These are phyloP conservation scores for Rhynchopsitta pachyrhyncha DNA, from an alignment of 2,113 vertebrate genomes.

Conservation along the genomic window DNA sequence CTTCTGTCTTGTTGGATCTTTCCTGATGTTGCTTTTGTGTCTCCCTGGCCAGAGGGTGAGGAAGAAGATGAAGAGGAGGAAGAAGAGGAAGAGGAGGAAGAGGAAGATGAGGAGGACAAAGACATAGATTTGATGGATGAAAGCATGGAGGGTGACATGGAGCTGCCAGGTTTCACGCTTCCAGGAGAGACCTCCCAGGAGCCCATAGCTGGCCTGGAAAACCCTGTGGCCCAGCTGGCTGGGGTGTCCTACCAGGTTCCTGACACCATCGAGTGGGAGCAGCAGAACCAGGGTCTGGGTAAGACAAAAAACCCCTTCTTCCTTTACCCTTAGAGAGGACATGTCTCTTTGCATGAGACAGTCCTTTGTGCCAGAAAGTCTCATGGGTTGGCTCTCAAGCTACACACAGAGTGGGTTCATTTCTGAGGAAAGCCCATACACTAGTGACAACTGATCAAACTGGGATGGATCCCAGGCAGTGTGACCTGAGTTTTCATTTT, in stretches of 20 bases:
- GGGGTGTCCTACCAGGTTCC: slow-evolving; percentile 82
- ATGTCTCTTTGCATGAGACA: accelerated
- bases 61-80: slow-evolving; percentile 88
- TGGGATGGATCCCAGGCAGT: background rate
- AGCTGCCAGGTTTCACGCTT: slow-evolving; percentile 75
- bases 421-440: background rate
- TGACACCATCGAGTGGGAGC: slow-evolving; percentile 88
- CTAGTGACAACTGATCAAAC: background rate
- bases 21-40: background rate
- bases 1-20: background rate
- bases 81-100: slow-evolving; percentile 83
- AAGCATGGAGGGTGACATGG: slow-evolving; percentile 82
- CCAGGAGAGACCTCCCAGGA: slow-evolving; percentile 83
- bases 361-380: accelerated
- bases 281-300: slow-evolving; percentile 94
- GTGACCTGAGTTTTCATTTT: background rate
- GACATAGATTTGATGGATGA: slow-evolving; percentile 83
- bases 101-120: slow-evolving; percentile 88
- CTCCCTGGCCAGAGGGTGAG: slow-evolving; percentile 69
- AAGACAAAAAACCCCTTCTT: slow-evolving; percentile 44
- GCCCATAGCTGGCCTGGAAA: slow-evolving; percentile 60
- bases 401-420: background rate
- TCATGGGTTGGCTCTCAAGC: accelerated
- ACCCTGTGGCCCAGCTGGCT: slow-evolving; percentile 61
- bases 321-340: background rate